phyloP scores from a whole-genome alignment of 2,113 vertebrate genomes.

The Campylomormyrus numenius region DNA sequence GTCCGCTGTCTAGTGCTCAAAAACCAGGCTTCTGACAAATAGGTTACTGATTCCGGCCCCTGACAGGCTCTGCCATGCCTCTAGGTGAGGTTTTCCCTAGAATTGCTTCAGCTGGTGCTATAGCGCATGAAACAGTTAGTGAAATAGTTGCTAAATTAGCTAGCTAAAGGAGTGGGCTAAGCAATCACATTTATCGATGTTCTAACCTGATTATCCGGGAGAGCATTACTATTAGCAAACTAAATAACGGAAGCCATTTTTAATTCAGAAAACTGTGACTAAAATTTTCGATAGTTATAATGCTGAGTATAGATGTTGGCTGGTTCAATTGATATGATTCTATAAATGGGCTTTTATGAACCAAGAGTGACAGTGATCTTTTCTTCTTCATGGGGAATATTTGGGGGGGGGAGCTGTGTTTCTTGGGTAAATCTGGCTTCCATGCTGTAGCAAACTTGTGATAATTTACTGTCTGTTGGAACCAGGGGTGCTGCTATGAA shows the following conservation, averaged over 20 bases:
- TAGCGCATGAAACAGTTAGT: background rate
- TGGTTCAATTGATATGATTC: background rate
- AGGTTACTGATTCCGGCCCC: background rate
- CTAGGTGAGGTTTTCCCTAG: background rate
- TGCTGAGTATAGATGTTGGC: background rate
- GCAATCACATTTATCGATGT: background rate
- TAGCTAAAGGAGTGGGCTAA: background rate
- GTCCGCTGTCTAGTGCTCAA: background rate
- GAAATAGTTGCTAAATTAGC: background rate
- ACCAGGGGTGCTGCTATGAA: background rate
- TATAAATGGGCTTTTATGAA: background rate
- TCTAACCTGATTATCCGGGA: background rate
- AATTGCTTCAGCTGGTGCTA: background rate
- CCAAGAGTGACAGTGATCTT: background rate
- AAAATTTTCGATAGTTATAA: background rate
- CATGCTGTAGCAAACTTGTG: background rate
- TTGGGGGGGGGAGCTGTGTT: background rate
- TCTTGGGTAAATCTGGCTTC: background rate
- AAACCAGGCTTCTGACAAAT: background rate
- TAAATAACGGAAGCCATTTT: background rate
- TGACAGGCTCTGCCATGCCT: background rate
- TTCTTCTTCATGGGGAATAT: background rate
- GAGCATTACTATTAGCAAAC: background rate
- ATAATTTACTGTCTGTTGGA: background rate
- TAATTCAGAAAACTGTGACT: background rate